phyloP scores from a whole-genome alignment of 2,113 vertebrate genomes.

The Geococcyx californianus region DNA sequence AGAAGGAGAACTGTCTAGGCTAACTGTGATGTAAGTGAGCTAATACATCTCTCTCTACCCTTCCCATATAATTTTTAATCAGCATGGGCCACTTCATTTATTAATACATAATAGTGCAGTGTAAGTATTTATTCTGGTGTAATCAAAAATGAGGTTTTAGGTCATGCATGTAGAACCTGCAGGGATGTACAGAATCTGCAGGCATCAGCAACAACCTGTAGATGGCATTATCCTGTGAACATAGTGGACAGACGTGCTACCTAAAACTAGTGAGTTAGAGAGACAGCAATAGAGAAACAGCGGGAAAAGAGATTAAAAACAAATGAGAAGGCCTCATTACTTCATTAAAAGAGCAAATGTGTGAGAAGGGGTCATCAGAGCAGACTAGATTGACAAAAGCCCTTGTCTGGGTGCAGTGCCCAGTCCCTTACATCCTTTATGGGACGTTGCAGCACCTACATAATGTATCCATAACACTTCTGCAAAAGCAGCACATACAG shows the following conservation, averaged over 20 bases:
- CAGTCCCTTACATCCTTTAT: background rate
- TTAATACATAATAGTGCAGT: background rate
- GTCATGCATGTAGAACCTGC: background rate
- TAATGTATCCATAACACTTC: background rate
- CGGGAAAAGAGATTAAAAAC: background rate
- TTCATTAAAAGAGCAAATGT: background rate
- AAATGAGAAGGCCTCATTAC: background rate
- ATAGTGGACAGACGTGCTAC: background rate
- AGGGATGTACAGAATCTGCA: background rate
- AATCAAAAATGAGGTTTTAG: background rate
- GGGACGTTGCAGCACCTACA: background rate
- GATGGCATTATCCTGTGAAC: background rate
- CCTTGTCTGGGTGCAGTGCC: background rate
- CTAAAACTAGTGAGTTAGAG: background rate
- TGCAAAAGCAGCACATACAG: background rate
- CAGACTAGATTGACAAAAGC: background rate
- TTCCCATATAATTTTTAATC: background rate
- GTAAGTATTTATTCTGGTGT: background rate
- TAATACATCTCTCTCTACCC: background rate
- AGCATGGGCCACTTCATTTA: background rate
- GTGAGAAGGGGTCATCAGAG: background rate
- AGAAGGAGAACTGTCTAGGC: background rate
- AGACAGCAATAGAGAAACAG: background rate
- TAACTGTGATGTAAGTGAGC: background rate
- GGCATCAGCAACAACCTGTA: background rate